These are phyloP conservation scores for Alauda arvensis DNA, from an alignment of 2,797 vertebrate species.

Conservation along the genomic window DNA sequence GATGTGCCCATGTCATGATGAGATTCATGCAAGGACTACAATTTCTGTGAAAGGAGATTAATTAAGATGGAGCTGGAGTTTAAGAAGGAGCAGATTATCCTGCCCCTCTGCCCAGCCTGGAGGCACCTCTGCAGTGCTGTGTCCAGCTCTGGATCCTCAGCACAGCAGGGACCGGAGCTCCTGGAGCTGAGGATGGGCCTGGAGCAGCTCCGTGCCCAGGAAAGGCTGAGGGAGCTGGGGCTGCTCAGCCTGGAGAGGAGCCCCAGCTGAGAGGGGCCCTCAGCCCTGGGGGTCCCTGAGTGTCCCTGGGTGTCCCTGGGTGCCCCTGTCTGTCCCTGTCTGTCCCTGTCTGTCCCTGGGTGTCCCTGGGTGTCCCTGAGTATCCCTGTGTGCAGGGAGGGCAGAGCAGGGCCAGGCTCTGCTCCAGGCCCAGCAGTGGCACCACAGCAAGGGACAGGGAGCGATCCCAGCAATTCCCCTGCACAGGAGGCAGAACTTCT, in stretches of 20 bases:
- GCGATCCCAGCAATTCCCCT: too few relatives aligned
- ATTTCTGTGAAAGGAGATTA: conserved; percentile 38
- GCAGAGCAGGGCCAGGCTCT: too few relatives aligned
- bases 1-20: conserved; percentile 13
- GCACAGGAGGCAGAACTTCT: too few relatives aligned
- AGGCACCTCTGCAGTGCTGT: neutral
- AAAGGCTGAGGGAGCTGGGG: neutral
- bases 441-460: too few relatives aligned
- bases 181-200: neutral
- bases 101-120: neutral
- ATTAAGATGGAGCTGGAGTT: conserved; percentile 22
- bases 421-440: too few relatives aligned
- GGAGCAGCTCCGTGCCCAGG: neutral
- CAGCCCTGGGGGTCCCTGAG: rapidly evolving
- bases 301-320: neutral
- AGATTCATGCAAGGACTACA: conserved; percentile 17
- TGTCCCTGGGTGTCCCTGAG: too few relatives aligned
- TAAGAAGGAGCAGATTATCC: neutral
- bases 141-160: neutral
- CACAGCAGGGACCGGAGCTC: neutral
- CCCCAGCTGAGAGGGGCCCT: neutral
- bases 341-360: too few relatives aligned
- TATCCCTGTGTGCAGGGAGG: too few relatives aligned
- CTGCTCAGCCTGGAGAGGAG: neutral
- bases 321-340: neutral